phyloP scores from a whole-genome alignment of 2,113 vertebrate species.

The Crotalus viridis region DNA sequence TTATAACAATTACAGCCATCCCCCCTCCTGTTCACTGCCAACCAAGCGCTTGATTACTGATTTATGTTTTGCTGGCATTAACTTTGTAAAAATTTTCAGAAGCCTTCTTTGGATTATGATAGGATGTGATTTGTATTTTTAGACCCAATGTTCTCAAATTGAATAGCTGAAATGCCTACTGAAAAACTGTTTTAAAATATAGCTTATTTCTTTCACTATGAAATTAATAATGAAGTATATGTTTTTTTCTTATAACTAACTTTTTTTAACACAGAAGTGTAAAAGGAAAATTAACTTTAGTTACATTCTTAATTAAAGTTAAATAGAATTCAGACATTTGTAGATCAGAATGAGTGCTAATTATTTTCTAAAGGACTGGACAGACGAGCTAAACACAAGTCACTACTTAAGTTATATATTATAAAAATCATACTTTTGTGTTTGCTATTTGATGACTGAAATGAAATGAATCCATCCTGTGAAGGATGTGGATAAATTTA shows the following conservation, averaged over 20 bases:
- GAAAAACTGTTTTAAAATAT: slow-evolving; percentile 2
- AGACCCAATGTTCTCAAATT: slow-evolving; percentile 9
- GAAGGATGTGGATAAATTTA: background rate
- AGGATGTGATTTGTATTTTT: slow-evolving; percentile 27
- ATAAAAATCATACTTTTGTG: background rate
- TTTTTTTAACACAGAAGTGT: too few relatives aligned
- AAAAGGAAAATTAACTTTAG: background rate
- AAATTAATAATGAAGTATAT: background rate
- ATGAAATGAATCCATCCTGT: background rate
- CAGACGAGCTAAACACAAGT: background rate
- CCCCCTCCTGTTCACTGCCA: slow-evolving; percentile 36
- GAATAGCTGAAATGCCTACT: slow-evolving; percentile 18
- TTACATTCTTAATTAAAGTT: background rate
- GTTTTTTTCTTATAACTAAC: background rate
- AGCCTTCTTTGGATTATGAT: slow-evolving; percentile 26
- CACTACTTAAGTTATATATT: background rate
- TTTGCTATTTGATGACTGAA: background rate
- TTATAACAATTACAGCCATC: slow-evolving; percentile 47
- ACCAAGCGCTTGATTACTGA: slow-evolving; percentile 41
- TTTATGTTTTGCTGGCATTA: slow-evolving; percentile 53
- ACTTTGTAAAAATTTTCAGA: slow-evolving; percentile 33
- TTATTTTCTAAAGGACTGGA: background rate
- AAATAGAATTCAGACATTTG: background rate
- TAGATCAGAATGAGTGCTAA: background rate
- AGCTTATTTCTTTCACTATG: background rate